Percentiles rank a stretch among this genome's conserved stretches.
These are phyloP conservation scores for Clamator glandarius DNA, from an alignment of 2,797 vertebrate genomes.

Conservation along the genomic window DNA sequence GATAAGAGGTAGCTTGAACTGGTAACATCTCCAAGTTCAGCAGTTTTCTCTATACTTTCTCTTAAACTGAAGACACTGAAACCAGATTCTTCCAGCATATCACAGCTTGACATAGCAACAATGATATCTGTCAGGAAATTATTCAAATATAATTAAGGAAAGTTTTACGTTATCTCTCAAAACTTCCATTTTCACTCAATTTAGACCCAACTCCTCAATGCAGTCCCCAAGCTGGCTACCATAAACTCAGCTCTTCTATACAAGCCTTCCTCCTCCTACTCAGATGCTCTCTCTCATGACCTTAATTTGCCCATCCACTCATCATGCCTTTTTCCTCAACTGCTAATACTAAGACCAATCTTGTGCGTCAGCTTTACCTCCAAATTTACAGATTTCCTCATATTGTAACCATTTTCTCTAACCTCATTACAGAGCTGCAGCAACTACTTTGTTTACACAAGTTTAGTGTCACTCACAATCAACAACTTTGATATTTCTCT, in stretches of 20 bases:
- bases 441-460: not conserved
- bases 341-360: not conserved
- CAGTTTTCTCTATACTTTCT: not conserved
- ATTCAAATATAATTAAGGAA: not conserved
- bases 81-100: not conserved
- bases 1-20: not conserved
- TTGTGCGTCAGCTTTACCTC: not conserved
- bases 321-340: not conserved
- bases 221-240: not conserved
- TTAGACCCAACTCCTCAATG: not conserved
- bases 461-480: not conserved
- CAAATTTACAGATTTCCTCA: not conserved
- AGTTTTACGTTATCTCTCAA: not conserved
- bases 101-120: not conserved
- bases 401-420: not conserved
- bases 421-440: not conserved
- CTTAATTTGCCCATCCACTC: not conserved
- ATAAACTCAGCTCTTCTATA: not conserved
- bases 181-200: not conserved
- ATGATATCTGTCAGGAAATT: not conserved
- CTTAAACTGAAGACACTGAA: not conserved
- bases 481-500: not conserved
- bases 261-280: not conserved
- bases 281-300: not conserved
- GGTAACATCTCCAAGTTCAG: not conserved